Conservation (phyloP, 2,797 vertebrate species). For the Myripristis jacobus region DNA sequence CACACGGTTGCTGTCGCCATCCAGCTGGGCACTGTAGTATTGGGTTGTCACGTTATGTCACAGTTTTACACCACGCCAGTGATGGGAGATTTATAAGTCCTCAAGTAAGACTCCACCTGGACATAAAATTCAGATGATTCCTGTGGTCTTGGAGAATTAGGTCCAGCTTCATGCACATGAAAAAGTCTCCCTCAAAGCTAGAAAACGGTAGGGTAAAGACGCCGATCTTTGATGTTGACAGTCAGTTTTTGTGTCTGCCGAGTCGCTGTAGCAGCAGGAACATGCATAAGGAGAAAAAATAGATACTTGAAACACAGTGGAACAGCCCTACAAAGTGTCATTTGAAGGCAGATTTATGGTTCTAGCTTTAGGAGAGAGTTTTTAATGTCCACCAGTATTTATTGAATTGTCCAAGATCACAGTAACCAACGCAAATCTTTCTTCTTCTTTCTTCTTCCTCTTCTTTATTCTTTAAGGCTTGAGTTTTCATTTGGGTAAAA, state of each 20-base stretch:
- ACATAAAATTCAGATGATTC: constrained; percentile 22
- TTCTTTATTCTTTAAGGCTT: too few relatives aligned
- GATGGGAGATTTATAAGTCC: constrained; percentile 34
- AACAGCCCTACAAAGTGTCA: neutral
- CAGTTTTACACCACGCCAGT: constrained; percentile 17
- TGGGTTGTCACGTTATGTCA: constrained; percentile 27
- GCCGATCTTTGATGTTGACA: neutral
- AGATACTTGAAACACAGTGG: too few relatives aligned
- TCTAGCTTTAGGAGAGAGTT: constrained; percentile 10
- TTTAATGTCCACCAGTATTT: constrained; percentile 9
- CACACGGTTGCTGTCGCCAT: constrained; percentile 15
- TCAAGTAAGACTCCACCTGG: constrained; percentile 15
- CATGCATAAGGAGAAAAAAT: too few relatives aligned
- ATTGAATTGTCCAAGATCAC: constrained; percentile 32
- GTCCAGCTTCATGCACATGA: constrained; percentile 1
- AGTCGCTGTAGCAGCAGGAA: too few relatives aligned
- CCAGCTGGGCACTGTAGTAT: constrained; percentile 53
- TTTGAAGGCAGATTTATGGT: neutral
- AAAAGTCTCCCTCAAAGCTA: neutral
- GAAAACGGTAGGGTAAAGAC: neutral
- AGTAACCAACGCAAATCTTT: constrained; percentile 3
- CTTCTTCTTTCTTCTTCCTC: too few relatives aligned
- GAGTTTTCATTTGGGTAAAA: neutral
- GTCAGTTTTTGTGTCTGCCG: neutral
- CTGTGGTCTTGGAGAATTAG: constrained; percentile 33